Evolutionary conservation across 2,888 invertebrate genomes (phyloP), one percentile per base, ranked within the genome.

Genomic region (Drosophila pseudotakahashii): DNA sequence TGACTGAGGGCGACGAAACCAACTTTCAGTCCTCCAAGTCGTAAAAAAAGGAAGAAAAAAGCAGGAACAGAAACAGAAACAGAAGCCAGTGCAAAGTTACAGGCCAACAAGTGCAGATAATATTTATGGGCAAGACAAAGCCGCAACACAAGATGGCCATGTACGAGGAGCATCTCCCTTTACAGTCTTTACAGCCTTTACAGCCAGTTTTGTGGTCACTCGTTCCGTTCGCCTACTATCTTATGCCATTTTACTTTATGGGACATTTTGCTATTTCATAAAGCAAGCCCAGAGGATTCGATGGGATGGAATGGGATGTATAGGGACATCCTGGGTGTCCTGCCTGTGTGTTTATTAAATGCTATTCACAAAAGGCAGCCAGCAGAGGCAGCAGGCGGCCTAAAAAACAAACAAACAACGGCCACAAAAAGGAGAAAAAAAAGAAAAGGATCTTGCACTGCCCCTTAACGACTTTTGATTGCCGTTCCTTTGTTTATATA

Each of bases 261-360:
- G 77, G 85, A 80, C 69, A 48, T 47, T 73, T 81, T 84, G 88
- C 88, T 75, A 80, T 87, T 87, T 87, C 88, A 85, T 85, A 81
- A 81, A 69, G 81, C 51, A 30, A 47, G 47, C 39, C 57, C n/a
- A 58, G 19, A 39, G 47, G 44, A 7, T 19, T 30, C 45, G 23
- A 32, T 64, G 44, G 34, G 42, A n/a, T 41, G 23, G 47, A 2
- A 19, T 19, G 19, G 19, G 19, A 19, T 19, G 19, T 1, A 14
- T 30, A 11, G 34, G 34, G 14, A n/a, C 69, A 64, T 72, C 68
- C 73, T 68, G 73, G 68, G 68, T 68, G 68, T 68, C 62, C 68
- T 45, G 32, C 30, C 13, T 30, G 57, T 37, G 61, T 85, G 88
- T 81, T 81, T 81, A 81, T 81, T 81, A 81, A 81, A 81, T 85